Conservation (phyloP, 1,140 invertebrate species). For the Campodea augens region DNA sequence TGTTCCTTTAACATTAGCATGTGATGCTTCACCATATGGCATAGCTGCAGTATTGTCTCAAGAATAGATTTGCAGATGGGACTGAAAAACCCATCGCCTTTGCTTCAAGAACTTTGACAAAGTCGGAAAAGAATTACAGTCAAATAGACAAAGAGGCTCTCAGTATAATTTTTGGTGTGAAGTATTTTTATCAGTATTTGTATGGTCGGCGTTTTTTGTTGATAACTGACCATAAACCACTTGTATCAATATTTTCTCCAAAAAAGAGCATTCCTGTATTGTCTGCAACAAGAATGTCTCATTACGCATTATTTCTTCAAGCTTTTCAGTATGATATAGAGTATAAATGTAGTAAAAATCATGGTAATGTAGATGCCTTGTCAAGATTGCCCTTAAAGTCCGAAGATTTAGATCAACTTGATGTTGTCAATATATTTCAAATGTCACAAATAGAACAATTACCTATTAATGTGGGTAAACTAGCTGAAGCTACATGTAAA, state of each 20-base stretch:
- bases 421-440: slow-evolving; percentile 17
- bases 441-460: slow-evolving; percentile 16
- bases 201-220: slow-evolving; percentile 21
- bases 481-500: slow-evolving; percentile 15
- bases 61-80: slow-evolving; percentile 19
- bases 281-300: slow-evolving; percentile 13
- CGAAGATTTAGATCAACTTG: slow-evolving; percentile 13
- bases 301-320: slow-evolving; percentile 8
- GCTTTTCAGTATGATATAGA: slow-evolving; percentile 14
- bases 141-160: slow-evolving; percentile 33
- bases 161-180: slow-evolving; percentile 26
- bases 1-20: slow-evolving; percentile 27
- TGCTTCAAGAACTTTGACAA: slow-evolving; percentile 25
- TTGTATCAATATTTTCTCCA: slow-evolving; percentile 20
- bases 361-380: slow-evolving; percentile 12
- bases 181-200: slow-evolving; percentile 30
- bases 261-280: slow-evolving; percentile 18
- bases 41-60: slow-evolving; percentile 27
- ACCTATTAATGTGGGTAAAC: slow-evolving; percentile 11
- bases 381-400: slow-evolving; percentile 11
- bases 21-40: slow-evolving; percentile 23
- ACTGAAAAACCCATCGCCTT: slow-evolving; percentile 26
- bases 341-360: slow-evolving; percentile 15
- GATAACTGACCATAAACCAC: slow-evolving; percentile 24
- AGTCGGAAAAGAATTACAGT: slow-evolving; percentile 27